Percentiles rank a stretch among this genome's conserved stretches.
Evolutionary conservation across 2,888 invertebrate genomes (phyloP).

Genomic region (Ptilodon capucinus): DNA sequence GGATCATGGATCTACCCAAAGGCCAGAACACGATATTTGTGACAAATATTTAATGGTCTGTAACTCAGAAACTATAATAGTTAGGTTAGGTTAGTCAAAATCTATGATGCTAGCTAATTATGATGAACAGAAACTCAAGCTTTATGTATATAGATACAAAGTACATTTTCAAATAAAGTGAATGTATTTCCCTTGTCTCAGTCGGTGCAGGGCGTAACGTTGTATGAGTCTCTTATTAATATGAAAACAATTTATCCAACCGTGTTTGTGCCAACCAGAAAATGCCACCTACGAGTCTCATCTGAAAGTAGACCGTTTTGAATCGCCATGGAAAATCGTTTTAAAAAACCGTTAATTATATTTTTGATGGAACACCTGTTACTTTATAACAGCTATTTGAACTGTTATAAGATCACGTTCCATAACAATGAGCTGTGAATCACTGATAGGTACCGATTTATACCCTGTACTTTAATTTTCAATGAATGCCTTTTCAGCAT

Average conservation of each 20-base stretch:
- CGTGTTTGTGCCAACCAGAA: background rate
- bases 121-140: no score
- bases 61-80: no score
- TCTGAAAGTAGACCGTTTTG: background rate
- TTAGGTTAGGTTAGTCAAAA: no score
- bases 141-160: no score
- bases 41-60: no score
- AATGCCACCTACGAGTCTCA: background rate
- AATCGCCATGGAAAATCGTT: constrained; percentile 20
- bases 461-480: constrained; percentile 40
- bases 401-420: constrained; percentile 34
- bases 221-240: background rate
- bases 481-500: constrained; percentile 33
- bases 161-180: no score
- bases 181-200: no score
- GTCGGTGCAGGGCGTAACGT: no score
- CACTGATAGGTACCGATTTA: constrained; percentile 36
- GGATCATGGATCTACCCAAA: no score
- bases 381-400: constrained; percentile 22
- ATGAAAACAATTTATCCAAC: background rate
- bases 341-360: constrained; percentile 31
- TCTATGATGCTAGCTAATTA: no score
- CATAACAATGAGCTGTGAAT: constrained; percentile 35
- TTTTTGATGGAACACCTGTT: constrained; percentile 26
- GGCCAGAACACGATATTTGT: no score